Evolutionary conservation across 2,888 invertebrate species (phyloP).

Genomic region (Dorcus hopei): DNA sequence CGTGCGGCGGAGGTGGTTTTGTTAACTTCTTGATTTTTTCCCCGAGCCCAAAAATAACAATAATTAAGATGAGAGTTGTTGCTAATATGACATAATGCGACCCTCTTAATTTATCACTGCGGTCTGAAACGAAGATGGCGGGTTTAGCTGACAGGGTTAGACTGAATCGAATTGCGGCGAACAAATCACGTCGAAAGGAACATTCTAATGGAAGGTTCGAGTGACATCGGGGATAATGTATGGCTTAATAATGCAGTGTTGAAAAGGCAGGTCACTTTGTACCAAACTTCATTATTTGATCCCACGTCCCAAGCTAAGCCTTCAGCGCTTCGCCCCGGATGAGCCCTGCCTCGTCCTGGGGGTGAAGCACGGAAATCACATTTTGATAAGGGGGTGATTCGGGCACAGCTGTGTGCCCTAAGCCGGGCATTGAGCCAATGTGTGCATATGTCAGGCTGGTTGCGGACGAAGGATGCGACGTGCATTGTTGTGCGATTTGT

Average conservation of each 20-base stretch:
- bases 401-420: slow-evolving; percentile 45
- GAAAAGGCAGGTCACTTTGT: slow-evolving; percentile 53
- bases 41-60: too few relatives aligned
- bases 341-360: too few relatives aligned
- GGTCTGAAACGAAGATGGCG: slow-evolving; percentile 43
- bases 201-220: slow-evolving; percentile 42
- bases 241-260: slow-evolving; percentile 51
- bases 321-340: slow-evolving; percentile 22
- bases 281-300: slow-evolving; percentile 50
- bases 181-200: slow-evolving; percentile 25
- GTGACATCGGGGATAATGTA: slow-evolving; percentile 49
- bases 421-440: slow-evolving; percentile 43
- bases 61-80: too few relatives aligned
- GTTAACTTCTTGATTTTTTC: too few relatives aligned
- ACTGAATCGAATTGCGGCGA: background rate
- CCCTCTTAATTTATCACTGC: slow-evolving; percentile 38
- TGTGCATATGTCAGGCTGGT: slow-evolving; percentile 49
- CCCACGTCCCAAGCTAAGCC: slow-evolving; percentile 37
- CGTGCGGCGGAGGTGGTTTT: too few relatives aligned
- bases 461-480: slow-evolving; percentile 41
- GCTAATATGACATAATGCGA: slow-evolving; percentile 5
- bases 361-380: slow-evolving; percentile 25
- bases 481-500: slow-evolving; percentile 44
- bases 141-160: slow-evolving; percentile 16
- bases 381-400: slow-evolving; percentile 38